These are phyloP conservation scores for Pollimyrus isidori DNA, from an alignment of 2,113 vertebrate genomes.

Conservation along the genomic window DNA sequence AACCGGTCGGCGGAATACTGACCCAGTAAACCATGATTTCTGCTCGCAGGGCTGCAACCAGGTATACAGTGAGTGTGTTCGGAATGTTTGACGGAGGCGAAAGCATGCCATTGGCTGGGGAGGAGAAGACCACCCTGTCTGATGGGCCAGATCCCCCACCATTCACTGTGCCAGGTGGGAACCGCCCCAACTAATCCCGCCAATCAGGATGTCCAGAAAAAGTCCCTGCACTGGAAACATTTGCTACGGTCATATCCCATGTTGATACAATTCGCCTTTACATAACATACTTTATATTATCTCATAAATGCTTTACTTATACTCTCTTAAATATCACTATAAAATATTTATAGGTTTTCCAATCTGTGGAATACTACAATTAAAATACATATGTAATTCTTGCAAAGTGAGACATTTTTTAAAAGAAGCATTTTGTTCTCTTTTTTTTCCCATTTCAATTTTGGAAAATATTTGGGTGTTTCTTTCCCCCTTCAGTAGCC, in stretches of 20 bases:
- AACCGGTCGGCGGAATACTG: not conserved
- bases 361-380: not conserved
- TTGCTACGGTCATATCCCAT: not conserved
- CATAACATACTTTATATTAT: not conserved
- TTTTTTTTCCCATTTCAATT: not conserved
- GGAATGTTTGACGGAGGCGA: conserved; percentile 95
- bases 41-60: conserved; percentile 77
- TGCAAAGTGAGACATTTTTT: conserved; percentile 1
- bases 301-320: not conserved
- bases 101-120: conserved; percentile 84
- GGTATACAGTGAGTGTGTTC: conserved; percentile 88
- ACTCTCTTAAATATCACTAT: not conserved
- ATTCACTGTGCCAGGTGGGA: conserved; percentile 45
- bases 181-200: not conserved
- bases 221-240: not conserved
- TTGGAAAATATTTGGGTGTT: conserved; percentile 29
- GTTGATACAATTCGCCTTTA: not conserved
- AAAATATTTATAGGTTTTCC: not conserved
- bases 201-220: not conserved
- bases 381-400: not conserved
- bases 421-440: not conserved
- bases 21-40: not conserved
- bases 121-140: conserved; percentile 89
- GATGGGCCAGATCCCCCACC: conserved; percentile 64
- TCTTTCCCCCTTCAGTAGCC: not conserved